Percentiles rank a stretch among this genome's conserved stretches.
These are phyloP conservation scores for Myotis davidii DNA, from an alignment of 2,113 vertebrate genomes.

Conservation along the genomic window DNA sequence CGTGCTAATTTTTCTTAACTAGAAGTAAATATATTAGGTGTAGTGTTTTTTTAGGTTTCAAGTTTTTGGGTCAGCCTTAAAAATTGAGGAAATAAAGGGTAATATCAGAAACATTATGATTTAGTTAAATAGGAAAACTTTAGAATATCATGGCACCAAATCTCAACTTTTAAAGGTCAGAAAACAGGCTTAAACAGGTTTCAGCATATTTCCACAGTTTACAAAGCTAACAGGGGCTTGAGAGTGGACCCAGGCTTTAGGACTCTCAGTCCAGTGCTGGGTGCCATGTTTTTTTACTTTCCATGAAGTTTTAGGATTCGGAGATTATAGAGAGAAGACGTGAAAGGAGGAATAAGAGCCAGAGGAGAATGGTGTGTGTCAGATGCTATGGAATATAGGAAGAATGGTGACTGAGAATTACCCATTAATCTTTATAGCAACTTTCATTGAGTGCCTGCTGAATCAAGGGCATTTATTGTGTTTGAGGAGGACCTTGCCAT, in stretches of 20 bases:
- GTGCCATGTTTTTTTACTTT: background rate
- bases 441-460: background rate
- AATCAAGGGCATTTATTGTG: background rate
- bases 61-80: background rate
- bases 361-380: background rate
- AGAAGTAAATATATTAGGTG: background rate
- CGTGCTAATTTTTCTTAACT: background rate
- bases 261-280: background rate
- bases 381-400: background rate
- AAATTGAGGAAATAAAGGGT: background rate
- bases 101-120: background rate
- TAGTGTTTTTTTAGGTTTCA: background rate
- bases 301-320: background rate
- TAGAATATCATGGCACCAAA: background rate
- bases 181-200: background rate
- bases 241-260: background rate
- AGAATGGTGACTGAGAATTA: background rate
- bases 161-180: background rate
- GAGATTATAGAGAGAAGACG: background rate
- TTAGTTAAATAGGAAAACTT: constrained; percentile 7
- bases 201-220: background rate
- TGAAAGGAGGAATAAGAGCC: background rate
- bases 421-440: background rate
- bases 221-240: background rate
- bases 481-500: background rate